phyloP scores from a whole-genome alignment of 1,140 invertebrate species.

The Pantala flavescens region DNA sequence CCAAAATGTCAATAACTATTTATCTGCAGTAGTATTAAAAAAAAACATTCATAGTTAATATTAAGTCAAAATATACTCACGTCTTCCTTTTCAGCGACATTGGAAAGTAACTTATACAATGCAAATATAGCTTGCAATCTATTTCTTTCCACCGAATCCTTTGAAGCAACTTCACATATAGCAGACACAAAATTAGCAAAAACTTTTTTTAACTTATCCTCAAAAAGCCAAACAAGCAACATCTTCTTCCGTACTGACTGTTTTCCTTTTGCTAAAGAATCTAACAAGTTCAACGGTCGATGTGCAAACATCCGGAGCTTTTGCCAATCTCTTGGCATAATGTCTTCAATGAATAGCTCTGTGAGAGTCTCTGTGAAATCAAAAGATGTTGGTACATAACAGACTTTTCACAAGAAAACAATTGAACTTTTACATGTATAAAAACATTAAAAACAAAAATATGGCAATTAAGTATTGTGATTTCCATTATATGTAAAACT shows the following conservation, averaged over 20 bases:
- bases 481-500: no score
- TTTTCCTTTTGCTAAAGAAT: slow-evolving; percentile 35
- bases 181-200: slow-evolving; percentile 62
- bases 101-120: slow-evolving; percentile 67
- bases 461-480: no score
- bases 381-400: no score
- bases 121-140: slow-evolving; percentile 70
- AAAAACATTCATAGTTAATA: no score
- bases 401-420: no score
- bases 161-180: slow-evolving; percentile 45
- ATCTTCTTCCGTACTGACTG: slow-evolving; percentile 34
- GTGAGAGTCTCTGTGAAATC: slow-evolving; percentile 48
- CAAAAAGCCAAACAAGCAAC: slow-evolving; percentile 62
- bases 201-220: slow-evolving; percentile 66
- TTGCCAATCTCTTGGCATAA: slow-evolving; percentile 53
- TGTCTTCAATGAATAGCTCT: slow-evolving; percentile 65
- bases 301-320: slow-evolving; percentile 66
- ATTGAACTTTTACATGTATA: no score
- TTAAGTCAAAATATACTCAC: slow-evolving; percentile 37
- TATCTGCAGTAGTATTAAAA: no score
- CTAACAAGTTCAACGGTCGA: slow-evolving; percentile 38
- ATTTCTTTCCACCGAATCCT: slow-evolving; percentile 63
- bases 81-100: slow-evolving; percentile 81
- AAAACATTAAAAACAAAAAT: no score
- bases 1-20: no score